Base-by-base conservation (phyloP, 1,140 invertebrate genomes). In the Brachionus sp. region DNA sequence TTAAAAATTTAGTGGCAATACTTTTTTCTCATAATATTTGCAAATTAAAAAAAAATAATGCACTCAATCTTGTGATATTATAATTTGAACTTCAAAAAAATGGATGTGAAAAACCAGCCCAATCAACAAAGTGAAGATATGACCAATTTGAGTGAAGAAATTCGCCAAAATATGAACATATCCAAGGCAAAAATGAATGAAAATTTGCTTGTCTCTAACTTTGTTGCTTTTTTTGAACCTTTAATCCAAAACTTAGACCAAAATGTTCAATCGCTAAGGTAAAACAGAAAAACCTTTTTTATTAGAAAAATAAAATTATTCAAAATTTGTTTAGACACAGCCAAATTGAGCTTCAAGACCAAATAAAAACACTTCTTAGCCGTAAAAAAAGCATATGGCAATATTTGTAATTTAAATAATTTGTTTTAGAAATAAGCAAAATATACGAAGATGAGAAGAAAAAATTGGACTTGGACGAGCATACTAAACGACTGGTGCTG, bases 381-480 rank as follows among this genome's bases (percentile, higher is more conserved):
- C 75, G 75, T 78, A 62, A 78, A 53, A 35, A 29, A 33, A 78
- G 5, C 6, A 50, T 10, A 25, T 29, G n/a, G 23, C 7, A 35
- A 16, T 16, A 46, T 3, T 25, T n/a, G 9, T 5, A 33, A 33
- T 1, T 77, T 29, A 39, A 78, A 16, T 19, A 13, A 35, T 16
- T 62, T 50, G 5, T 29, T 50, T 37, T 19, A 80, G 77, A 80
- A 80, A 80, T 80, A 4, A 50, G 50, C 6, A 35, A 29, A 66
- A 80, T 80, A 12, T 80, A 80, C 42, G 77, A 80, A 35, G 77
- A 80, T 57, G 77, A 80, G 13, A 80, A 80, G 29, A 80, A 62
- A 62, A 80, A 62, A 35, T 7, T 80, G 10, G 77, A 80, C 35
- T 44, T 80, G 5, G 77, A 80, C 19, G 77, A 80, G 12, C 33